Base-by-base conservation (phyloP, 2,888 invertebrate genomes). In the Drosophila nr. perissopoda region DNA sequence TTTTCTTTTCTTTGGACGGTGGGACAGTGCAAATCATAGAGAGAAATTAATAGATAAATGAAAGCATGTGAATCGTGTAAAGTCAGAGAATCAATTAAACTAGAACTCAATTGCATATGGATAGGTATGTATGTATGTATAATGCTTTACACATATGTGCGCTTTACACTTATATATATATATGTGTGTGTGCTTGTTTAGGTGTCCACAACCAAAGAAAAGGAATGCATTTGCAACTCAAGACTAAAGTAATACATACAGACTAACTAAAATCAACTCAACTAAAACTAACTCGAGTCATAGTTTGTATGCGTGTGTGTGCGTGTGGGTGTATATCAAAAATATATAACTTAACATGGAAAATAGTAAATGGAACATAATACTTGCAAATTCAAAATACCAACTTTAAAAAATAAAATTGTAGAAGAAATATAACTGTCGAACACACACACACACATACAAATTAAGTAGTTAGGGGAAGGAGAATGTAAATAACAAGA, bases 341-440 rank as follows among this genome's bases (percentile, higher is more conserved):
- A 16, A 31, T 31, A 57, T 33, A 36, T 46, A 64, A 42, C 38
- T 71, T 56, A 72, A 64, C 21, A 2, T 21, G 13, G 4, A 51
- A 56, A 40, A 31, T 81, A 88, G 88, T 70, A 76, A 89, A 89
- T 70, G 76, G 79, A 79, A 79, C 79, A 83, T 80, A 84, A 84
- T 81, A 81, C 81, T 86, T 84, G 79, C 85, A 86, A 80, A 89
- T 89, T 54, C 73, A 54, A 61, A 49, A 58, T 29, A 71, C 42
- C 33, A 73, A 48, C 51, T 34, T 16, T 21, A 69, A 69, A 51
- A 57, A 60, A 67, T 59, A 49, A 72, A 77, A 59, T 70, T 52
- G 31, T 48, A 79, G 21, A 66, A 51, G 6, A 53, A 51, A 51
- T 21, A n/a, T 42, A 68, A 16, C 34, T 68, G n/a, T 40, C 34